Base-by-base conservation (phyloP, 1,140 invertebrate species). In the Cyclina sinensis region DNA sequence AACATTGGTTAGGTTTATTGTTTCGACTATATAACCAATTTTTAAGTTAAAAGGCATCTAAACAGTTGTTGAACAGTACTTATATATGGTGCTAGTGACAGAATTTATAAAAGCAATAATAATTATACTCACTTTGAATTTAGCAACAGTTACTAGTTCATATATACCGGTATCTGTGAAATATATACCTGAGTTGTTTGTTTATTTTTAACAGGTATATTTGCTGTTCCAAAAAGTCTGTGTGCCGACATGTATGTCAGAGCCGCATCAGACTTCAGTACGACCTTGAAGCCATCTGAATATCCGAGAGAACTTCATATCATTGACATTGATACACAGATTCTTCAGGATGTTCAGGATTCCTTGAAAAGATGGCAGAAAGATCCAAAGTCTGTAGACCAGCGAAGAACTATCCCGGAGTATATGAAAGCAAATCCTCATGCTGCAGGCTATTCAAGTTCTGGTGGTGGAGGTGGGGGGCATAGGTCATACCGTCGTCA, bases 131-230 rank as follows among this genome's bases (percentile, higher is more conserved):
- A n/a, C n/a, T n/a, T n/a, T n/a, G n/a, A n/a, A n/a, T n/a, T n/a
- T n/a, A n/a, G n/a, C n/a, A n/a, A n/a, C n/a, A n/a, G n/a, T n/a
- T n/a, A n/a, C n/a, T n/a, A n/a, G n/a, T n/a, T n/a, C n/a, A n/a
- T n/a, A n/a, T n/a, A n/a, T n/a, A n/a, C n/a, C n/a, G n/a, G n/a
- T n/a, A n/a, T n/a, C n/a, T n/a, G n/a, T n/a, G n/a, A n/a, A n/a
- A n/a, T n/a, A n/a, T n/a, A n/a, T n/a, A n/a, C n/a, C n/a, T n/a
- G n/a, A n/a, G n/a, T n/a, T n/a, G n/a, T n/a, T n/a, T n/a, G n/a
- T n/a, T n/a, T n/a, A n/a, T n/a, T n/a, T n/a, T n/a, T n/a, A 82
- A 18, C 79, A 92, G 91, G 89, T 65, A 90, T 90, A 46, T 91
- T 89, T 92, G 79, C 80, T 79, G 89, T 91, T 37, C 91, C 90